Evolutionary conservation across 1,140 invertebrate genomes (phyloP), one percentile per base, ranked within the genome.

Genomic region (Doryteuthis pealeii): DNA sequence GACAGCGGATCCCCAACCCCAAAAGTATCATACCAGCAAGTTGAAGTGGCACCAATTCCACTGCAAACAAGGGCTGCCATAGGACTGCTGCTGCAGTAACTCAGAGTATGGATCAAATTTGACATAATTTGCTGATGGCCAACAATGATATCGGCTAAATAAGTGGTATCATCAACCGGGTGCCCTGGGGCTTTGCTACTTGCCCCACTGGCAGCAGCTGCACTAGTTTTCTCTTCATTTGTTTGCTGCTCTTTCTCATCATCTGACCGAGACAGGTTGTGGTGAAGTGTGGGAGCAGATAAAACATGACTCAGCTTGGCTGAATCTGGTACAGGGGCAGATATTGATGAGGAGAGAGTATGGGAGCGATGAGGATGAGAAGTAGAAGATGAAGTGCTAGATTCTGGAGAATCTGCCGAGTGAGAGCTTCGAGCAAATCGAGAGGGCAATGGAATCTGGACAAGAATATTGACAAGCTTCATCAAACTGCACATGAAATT

Each of bases 91-190:
- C 88, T 69, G 92, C 92, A 82, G 90, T 91, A 85, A 71, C 85
- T 85, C 4, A 89, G 77, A 40, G 87, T 82, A 33, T 85, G 81
- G n/a, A 95, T 91, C 76, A 96, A 90, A 75, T 93, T 91, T 82
- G 93, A 92, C 92, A 96, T 95, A 2, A 94, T 94, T 0, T 91
- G 76, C 32, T 75, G 76, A 70, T 87, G 80, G n/a, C 81, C 80
- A 32, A 87, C 79, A 49, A 88, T 84, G 32, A 87, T 81, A 68
- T 88, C 86, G 18, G 85, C 76, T 22, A 88, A 65, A 74, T 80
- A 81, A 62, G 71, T 77, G 31, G 66, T 58, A 35, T 78, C 30
- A 12, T 67, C 74, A 71, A 62, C 76, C 31, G 74, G 49, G 26
- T 26, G 22, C 12, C 54, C 40, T 33, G 26, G 14, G 74, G 72